Base-by-base conservation (phyloP, 2,888 invertebrate species). In the Andrena fulva region DNA sequence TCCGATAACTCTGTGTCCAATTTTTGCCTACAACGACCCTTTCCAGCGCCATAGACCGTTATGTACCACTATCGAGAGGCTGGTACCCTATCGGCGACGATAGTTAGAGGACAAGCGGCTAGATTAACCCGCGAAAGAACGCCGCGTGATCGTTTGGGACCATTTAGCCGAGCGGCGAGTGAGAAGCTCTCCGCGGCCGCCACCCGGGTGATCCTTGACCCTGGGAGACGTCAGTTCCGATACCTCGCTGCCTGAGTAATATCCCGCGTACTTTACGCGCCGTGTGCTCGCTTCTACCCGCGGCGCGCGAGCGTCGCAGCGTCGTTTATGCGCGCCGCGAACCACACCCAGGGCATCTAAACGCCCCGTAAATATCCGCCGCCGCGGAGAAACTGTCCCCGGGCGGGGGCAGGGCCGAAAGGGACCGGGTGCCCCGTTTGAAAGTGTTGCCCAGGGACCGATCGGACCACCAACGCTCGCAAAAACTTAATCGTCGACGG, bases 331-430 rank as follows among this genome's bases (percentile, higher is more conserved):
- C 79, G 87, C 82, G 87, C 83, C 84, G 87, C 84, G 74, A 90
- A 91, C 91, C 91, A 90, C 91, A 90, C 90, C 91, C 89, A 85
- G 89, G 86, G 85, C 86, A 88, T 86, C 90, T 90, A 90, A 91
- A 89, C 90, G 90, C 85, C 56, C 85, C 91, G 89, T 91, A 91
- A 91, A 91, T 91, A 90, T 91, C 87, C 83, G 72, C 68, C 82
- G 83, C 74, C 82, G 79, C 66, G 80, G 88, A 77, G 87, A 89
- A 86, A 84, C 87, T 86, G 82, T 85, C 84, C 87, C 42, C 12
- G 42, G 42, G 42, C 42, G 42, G 16, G 42, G 88, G 87, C 84
- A 85, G 86, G 85, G 86, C 56, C 10, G 56, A 90, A 85, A 78
- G 75, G 79, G 84, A 84, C 80, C 68, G 35, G 52, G 56, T 59